Percentiles rank a stretch among this genome's conserved stretches.
These are phyloP conservation scores for Brachionus koreanus DNA, from an alignment of 1,140 invertebrate genomes.

Conservation along the genomic window DNA sequence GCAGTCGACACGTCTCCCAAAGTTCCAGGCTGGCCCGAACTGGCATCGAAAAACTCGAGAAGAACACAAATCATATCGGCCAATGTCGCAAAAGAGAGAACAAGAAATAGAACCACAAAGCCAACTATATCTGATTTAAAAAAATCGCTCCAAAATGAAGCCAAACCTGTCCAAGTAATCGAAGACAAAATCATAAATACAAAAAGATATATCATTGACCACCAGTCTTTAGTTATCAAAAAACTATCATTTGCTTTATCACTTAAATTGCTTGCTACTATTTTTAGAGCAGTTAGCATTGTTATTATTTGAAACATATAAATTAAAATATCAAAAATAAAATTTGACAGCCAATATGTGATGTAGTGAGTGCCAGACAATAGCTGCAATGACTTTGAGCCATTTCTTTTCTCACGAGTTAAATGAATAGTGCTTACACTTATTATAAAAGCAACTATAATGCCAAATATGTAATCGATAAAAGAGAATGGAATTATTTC, in stretches of 20 bases:
- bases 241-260: constrained; percentile 12
- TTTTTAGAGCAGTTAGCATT: constrained; percentile 4
- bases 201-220: constrained; percentile 18
- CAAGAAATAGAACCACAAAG: constrained; percentile 31
- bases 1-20: neutral
- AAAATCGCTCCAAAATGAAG: constrained; percentile 19
- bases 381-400: constrained; percentile 28
- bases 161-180: neutral
- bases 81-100: constrained; percentile 14
- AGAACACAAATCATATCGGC: constrained; percentile 42
- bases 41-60: neutral
- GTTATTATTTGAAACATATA: neutral
- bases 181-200: constrained; percentile 13
- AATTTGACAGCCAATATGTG: constrained; percentile 36
- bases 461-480: constrained; percentile 2
- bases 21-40: neutral
- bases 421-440: constrained; percentile 6
- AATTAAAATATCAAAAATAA: constrained; percentile 15
- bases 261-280: neutral
- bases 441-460: constrained; percentile 20
- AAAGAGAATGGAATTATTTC: constrained; percentile 39
- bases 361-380: neutral
- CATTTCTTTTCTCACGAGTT: neutral
- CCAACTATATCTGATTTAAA: constrained; percentile 36
- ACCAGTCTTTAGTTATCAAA: neutral